A percentile compares a stretch with the other conserved stretches of the same genome.
phyloP scores from a whole-genome alignment of 2,888 invertebrate genomes.

The Hydriomena furcata region DNA sequence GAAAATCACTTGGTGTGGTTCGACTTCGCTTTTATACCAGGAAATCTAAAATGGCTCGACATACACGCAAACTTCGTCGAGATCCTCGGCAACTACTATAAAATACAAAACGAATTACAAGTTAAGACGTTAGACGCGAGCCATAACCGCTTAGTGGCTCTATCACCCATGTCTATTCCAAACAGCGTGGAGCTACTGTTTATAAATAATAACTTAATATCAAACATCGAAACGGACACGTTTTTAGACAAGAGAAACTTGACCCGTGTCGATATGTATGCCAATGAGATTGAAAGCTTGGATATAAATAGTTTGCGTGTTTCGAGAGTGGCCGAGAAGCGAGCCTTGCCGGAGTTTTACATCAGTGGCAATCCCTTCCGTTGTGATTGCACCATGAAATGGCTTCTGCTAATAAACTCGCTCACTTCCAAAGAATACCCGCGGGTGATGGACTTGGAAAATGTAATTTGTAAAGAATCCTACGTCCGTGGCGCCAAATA shows the following conservation, averaged over 20 bases:
- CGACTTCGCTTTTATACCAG: conserved; percentile 95
- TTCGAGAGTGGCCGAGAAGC: conserved; percentile 86
- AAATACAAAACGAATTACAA: conserved; percentile 89
- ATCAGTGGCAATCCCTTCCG: conserved; percentile 96
- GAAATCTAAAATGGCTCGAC: conserved; percentile 94
- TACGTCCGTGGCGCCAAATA: conserved; percentile 91
- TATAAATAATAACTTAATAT: conserved; percentile 94
- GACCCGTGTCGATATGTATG: conserved; percentile 94
- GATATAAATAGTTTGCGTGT: conserved; percentile 92
- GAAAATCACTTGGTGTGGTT: conserved; percentile 97
- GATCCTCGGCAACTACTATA: conserved; percentile 93
- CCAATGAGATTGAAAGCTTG: conserved; percentile 92
- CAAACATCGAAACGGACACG: conserved; percentile 90
- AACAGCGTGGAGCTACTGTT: conserved; percentile 93
- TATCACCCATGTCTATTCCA: conserved; percentile 92
- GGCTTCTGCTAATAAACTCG: conserved; percentile 95
- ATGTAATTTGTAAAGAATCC: conserved; percentile 93
- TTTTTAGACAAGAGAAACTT: conserved; percentile 92
- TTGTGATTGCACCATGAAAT: conserved; percentile 98
- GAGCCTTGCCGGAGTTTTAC: conserved; percentile 93
- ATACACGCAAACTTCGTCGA: conserved; percentile 95
- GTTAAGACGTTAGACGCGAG: conserved; percentile 94
- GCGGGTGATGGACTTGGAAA: conserved; percentile 93
- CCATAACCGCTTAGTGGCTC: conserved; percentile 92
- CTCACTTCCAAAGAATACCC: conserved; percentile 92